Evolutionary conservation across 2,113 vertebrate genomes (phyloP).

Genomic region (Cheirogaleus medius): DNA sequence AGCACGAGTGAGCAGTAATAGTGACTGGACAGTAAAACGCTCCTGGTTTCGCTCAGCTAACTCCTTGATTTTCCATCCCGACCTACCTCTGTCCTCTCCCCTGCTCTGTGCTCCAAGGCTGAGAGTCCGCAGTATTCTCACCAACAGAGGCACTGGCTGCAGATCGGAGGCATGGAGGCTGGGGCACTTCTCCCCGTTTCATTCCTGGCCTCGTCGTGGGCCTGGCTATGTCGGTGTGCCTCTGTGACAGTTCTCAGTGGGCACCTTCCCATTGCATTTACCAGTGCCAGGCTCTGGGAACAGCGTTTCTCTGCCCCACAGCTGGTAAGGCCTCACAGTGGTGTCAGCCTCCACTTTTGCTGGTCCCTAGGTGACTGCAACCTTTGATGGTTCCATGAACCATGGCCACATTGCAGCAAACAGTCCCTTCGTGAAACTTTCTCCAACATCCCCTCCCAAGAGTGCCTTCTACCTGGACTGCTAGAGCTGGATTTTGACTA

Average conservation of each 20-base stretch:
- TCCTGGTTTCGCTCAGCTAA: not conserved
- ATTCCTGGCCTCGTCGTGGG: too few relatives aligned
- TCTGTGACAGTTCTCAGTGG: not conserved
- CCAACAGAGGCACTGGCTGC: not conserved
- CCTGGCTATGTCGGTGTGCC: too few relatives aligned
- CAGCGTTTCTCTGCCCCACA: too few relatives aligned
- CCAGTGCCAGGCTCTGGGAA: not conserved
- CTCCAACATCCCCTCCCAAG: not conserved
- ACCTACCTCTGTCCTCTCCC: not conserved
- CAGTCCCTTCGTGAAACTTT: fast-evolving
- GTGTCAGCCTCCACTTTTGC: not conserved
- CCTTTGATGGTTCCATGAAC: not conserved
- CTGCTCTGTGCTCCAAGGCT: not conserved
- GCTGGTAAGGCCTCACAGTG: not conserved
- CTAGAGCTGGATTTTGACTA: not conserved
- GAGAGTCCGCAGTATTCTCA: not conserved
- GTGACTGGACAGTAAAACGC: not conserved
- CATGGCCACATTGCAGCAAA: fast-evolving
- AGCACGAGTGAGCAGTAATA: fast-evolving
- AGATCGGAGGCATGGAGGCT: not conserved
- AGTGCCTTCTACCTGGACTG: not conserved
- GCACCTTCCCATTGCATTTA: too few relatives aligned
- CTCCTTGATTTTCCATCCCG: not conserved
- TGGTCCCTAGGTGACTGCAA: not conserved
- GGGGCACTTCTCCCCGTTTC: not conserved